These are phyloP conservation scores for Corynorhinus townsendii DNA, from an alignment of 2,113 vertebrate species.

Conservation along the genomic window DNA sequence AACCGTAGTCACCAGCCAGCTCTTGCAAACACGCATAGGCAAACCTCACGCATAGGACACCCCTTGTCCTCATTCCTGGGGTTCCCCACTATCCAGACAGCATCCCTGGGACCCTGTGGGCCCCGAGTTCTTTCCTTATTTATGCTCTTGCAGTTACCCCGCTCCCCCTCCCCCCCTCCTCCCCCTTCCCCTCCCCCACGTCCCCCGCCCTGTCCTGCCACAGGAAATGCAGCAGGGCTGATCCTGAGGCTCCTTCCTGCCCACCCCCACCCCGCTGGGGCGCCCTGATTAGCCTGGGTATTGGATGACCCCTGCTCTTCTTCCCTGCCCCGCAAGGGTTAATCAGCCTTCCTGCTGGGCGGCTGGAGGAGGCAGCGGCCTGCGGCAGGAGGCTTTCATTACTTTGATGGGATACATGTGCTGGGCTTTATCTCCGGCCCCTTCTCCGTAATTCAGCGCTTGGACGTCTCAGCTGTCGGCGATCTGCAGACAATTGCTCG, in stretches of 20 bases:
- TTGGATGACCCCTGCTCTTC: constrained; percentile 84
- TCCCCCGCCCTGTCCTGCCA: neutral
- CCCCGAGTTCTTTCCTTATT: neutral
- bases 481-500: constrained; percentile 98
- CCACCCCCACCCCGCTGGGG: constrained; percentile 69
- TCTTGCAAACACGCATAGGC: neutral
- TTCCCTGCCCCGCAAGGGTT: constrained; percentile 83
- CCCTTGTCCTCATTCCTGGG: neutral
- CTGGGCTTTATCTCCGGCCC: constrained; percentile 90
- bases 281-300: constrained; percentile 82
- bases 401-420: constrained; percentile 90
- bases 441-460: constrained; percentile 95
- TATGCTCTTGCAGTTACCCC: neutral
- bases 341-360: constrained; percentile 86
- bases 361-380: constrained; percentile 81
- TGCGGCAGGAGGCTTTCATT: constrained; percentile 88
- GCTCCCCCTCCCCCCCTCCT: neutral
- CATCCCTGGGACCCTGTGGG: rapidly evolving
- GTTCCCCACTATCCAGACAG: neutral
- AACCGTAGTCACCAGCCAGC: neutral
- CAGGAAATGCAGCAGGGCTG: constrained; percentile 27
- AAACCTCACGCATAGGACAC: rapidly evolving
- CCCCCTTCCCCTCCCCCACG: neutral
- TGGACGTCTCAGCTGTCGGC: constrained; percentile 93
- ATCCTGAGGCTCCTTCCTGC: constrained; percentile 78